Evolutionary conservation across 92 coral and sea anemone species (phyloP).

Genomic region (Bergia puertoricense): DNA sequence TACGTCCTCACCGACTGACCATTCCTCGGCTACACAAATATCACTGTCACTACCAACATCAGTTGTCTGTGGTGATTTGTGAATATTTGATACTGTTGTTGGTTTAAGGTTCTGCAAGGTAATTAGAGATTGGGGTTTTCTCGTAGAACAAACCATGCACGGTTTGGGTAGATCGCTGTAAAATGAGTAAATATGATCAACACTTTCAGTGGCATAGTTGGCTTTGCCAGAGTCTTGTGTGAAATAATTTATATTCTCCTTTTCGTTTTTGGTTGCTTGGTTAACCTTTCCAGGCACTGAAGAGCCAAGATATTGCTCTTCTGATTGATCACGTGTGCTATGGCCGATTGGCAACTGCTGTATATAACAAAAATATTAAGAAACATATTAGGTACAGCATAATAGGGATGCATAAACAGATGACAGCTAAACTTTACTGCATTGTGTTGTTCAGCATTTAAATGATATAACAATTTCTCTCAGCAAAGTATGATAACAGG

Average conservation of each 20-base stretch:
- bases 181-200: conserved; percentile 33
- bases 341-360: background rate
- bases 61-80: background rate
- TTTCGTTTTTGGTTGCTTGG: background rate
- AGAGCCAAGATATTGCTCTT: background rate
- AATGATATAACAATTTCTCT: background rate
- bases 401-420: background rate
- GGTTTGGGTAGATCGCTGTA: conserved; percentile 39
- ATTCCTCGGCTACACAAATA: background rate
- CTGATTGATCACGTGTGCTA: background rate
- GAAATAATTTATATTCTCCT: background rate
- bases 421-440: background rate
- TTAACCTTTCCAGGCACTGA: background rate
- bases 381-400: background rate
- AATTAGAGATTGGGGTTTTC: background rate
- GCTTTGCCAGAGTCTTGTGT: background rate
- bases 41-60: background rate
- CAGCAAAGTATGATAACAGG: background rate
- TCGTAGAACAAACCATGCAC: conserved; percentile 35
- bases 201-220: background rate
- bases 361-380: background rate
- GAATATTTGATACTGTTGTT: background rate
- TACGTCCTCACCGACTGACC: background rate
- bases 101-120: background rate
- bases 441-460: no score